These are phyloP conservation scores for Lonchura striata DNA, from an alignment of 2,113 vertebrate genomes.

Conservation along the genomic window DNA sequence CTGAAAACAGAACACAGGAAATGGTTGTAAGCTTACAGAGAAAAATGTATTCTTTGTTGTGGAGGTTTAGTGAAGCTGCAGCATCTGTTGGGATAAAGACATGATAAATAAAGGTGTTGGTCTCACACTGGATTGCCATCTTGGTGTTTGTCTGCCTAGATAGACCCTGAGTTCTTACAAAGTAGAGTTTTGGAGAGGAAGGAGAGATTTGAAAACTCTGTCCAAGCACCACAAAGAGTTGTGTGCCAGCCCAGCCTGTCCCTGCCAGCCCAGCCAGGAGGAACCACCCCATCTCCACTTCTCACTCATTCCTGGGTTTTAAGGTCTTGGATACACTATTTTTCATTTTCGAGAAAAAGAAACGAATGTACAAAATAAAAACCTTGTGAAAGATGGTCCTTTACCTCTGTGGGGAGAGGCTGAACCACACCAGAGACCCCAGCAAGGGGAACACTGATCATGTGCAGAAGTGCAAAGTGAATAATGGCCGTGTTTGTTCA, in stretches of 20 bases:
- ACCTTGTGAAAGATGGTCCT: background rate
- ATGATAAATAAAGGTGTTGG: background rate
- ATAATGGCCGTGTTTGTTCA: background rate
- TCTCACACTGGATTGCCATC: background rate
- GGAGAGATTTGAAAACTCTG: background rate
- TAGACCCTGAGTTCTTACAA: background rate
- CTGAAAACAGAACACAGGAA: background rate
- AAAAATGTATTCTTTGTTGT: background rate
- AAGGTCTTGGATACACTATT: background rate
- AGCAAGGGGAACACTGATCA: fast-evolving
- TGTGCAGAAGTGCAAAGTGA: background rate
- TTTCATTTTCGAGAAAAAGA: background rate
- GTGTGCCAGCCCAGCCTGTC: background rate
- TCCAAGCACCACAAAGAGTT: background rate
- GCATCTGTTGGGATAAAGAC: fast-evolving
- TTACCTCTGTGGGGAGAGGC: background rate
- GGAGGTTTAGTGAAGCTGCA: background rate
- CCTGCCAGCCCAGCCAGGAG: background rate
- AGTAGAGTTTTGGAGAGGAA: background rate
- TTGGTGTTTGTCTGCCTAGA: background rate
- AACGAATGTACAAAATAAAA: background rate
- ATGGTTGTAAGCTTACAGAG: background rate
- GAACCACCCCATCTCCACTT: background rate
- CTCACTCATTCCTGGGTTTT: fast-evolving
- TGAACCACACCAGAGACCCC: background rate